These are phyloP conservation scores for Callosobruchus maculatus DNA, from an alignment of 2,888 invertebrate genomes.

Conservation along the genomic window DNA sequence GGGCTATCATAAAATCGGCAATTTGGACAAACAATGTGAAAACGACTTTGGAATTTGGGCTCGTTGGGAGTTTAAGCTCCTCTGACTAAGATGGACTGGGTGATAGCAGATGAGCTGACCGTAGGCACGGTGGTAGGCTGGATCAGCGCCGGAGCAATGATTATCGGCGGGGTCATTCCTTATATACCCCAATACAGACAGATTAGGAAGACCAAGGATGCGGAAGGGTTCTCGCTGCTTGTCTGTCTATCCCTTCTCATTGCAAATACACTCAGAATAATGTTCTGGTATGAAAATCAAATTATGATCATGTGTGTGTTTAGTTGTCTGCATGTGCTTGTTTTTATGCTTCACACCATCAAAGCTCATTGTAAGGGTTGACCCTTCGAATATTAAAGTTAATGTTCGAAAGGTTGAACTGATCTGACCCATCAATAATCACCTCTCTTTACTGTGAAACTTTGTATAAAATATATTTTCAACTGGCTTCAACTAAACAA, in stretches of 20 bases:
- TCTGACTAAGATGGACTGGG: constrained; percentile 65
- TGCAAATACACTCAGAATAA: constrained; percentile 93
- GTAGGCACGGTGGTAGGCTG: constrained; percentile 74
- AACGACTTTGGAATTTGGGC: neutral
- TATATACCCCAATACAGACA: constrained; percentile 96
- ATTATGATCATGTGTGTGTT: too few species aligned
- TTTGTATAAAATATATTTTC: too few species aligned
- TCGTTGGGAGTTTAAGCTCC: neutral
- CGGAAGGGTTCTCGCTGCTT: constrained; percentile 95
- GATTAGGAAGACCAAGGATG: constrained; percentile 85
- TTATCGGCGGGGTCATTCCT: constrained; percentile 91
- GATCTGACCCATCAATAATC: too few species aligned
- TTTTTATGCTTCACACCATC: neutral
- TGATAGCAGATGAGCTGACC: constrained; percentile 71
- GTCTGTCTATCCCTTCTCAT: constrained; percentile 93
- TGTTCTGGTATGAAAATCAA: constrained; percentile 88
- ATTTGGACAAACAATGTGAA: constrained; percentile 18
- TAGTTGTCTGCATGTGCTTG: too few species aligned
- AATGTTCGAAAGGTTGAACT: too few species aligned
- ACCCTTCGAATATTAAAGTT: too few species aligned
- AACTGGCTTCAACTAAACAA: too few species aligned
- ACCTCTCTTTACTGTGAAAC: neutral
- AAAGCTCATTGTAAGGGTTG: too few species aligned
- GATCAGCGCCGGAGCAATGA: constrained; percentile 84
- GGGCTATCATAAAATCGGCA: neutral